These are phyloP conservation scores for Oceanodroma leucorhoa DNA, from an alignment of 2,797 vertebrate species.

Conservation along the genomic window DNA sequence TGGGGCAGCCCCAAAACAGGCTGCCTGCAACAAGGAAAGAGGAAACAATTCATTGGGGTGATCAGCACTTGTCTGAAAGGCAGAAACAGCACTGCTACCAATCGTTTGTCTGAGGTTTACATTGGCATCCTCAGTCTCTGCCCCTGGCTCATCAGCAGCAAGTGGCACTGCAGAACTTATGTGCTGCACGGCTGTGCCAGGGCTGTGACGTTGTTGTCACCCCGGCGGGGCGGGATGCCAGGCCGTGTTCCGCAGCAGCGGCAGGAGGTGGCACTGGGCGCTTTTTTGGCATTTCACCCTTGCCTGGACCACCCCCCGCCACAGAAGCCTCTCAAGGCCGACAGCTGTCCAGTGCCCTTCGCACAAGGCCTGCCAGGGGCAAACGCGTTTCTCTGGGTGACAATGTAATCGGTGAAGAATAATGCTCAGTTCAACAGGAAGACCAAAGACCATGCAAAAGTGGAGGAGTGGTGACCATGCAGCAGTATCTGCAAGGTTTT, in stretches of 20 bases:
- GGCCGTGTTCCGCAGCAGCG: not conserved
- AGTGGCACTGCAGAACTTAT: not conserved
- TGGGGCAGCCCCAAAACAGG: not conserved
- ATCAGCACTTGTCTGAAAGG: not conserved
- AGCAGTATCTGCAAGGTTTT: not conserved
- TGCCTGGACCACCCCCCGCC: not conserved
- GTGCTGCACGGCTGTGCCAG: not conserved
- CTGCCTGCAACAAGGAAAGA: fast-evolving
- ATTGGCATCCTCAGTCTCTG: not conserved
- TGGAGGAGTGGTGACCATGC: not conserved
- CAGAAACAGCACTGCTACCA: not conserved
- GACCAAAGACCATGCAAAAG: not conserved
- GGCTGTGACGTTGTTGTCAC: not conserved
- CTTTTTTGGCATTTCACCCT: not conserved
- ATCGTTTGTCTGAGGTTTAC: not conserved
- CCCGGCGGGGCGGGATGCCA: fast-evolving
- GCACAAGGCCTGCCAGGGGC: not conserved
- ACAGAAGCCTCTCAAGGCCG: not conserved
- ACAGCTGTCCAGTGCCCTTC: not conserved
- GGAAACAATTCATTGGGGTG: not conserved
- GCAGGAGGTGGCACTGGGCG: fast-evolving
- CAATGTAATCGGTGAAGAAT: not conserved
- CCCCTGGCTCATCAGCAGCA: not conserved
- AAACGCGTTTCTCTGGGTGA: not conserved
- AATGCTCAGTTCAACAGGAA: not conserved